phyloP scores from a whole-genome alignment of 64 coral and sea anemone genomes.

The Dendrophyllia cribrosa region DNA sequence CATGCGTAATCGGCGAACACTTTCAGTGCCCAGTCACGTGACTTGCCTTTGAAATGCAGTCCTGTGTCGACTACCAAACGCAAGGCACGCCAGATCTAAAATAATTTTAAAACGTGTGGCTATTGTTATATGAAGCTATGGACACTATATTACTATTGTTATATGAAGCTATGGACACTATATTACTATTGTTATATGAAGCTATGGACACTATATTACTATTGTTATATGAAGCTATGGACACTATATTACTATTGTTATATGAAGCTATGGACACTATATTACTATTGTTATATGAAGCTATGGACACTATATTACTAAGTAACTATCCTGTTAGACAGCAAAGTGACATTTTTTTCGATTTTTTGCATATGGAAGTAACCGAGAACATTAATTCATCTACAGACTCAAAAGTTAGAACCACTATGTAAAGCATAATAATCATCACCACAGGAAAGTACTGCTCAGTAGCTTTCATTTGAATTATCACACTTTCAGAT shows the following conservation, averaged over 20 bases:
- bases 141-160: neutral
- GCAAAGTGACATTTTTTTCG: too few relatives aligned
- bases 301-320: neutral
- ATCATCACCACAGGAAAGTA: too few relatives aligned
- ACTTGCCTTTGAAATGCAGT: slow-evolving; percentile 28
- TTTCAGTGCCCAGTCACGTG: slow-evolving; percentile 6
- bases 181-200: neutral
- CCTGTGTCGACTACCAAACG: slow-evolving; percentile 11
- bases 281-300: neutral
- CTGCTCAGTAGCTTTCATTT: too few relatives aligned
- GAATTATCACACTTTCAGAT: too few relatives aligned
- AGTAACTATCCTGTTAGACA: too few relatives aligned
- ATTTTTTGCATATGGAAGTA: too few relatives aligned
- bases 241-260: neutral
- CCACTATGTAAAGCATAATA: too few relatives aligned
- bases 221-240: neutral
- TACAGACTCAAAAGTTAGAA: too few relatives aligned
- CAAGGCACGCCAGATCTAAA: slow-evolving; percentile 27
- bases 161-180: too few relatives aligned
- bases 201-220: neutral
- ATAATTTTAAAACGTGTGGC: neutral
- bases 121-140: neutral
- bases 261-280: too few relatives aligned
- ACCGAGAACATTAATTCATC: too few relatives aligned
- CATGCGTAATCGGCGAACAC: slow-evolving; percentile 4